Conservation (phyloP, 2,797 vertebrate species). For the Brachyrhaphis roseni region DNA sequence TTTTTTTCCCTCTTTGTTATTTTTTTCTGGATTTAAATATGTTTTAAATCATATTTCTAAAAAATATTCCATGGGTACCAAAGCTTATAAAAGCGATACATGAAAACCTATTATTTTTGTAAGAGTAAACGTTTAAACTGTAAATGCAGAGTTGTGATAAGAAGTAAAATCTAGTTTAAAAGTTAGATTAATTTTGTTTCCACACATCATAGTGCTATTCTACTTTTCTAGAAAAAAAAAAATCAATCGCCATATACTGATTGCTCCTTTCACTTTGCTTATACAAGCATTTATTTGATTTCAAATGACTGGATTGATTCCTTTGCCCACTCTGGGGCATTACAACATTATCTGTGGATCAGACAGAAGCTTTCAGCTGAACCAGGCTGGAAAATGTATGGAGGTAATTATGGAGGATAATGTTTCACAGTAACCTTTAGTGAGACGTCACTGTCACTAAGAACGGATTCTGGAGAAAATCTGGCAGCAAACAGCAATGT, state of each 20-base stretch:
- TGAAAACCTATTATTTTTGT: neutral
- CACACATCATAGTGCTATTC: neutral
- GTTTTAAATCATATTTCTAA: neutral
- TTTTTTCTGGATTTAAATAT: neutral
- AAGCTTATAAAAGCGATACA: neutral
- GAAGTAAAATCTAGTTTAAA: neutral
- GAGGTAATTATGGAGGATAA: neutral
- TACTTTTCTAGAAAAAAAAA: neutral
- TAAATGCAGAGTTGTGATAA: neutral
- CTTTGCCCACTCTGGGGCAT: neutral
- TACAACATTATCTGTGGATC: neutral
- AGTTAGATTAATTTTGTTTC: neutral
- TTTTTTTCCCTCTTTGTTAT: neutral
- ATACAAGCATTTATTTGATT: slow-evolving; percentile 9
- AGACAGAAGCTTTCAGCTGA: neutral
- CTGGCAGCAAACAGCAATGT: neutral
- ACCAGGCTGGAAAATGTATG: neutral
- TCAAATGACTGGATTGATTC: neutral
- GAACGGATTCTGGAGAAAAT: neutral
- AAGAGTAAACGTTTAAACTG: neutral
- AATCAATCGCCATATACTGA: neutral
- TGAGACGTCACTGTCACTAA: neutral
- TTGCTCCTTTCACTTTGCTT: neutral
- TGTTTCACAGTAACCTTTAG: neutral
- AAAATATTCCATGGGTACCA: neutral